Evolutionary conservation across 2,797 vertebrate genomes (phyloP).

Genomic region (Sebastes jordani): DNA sequence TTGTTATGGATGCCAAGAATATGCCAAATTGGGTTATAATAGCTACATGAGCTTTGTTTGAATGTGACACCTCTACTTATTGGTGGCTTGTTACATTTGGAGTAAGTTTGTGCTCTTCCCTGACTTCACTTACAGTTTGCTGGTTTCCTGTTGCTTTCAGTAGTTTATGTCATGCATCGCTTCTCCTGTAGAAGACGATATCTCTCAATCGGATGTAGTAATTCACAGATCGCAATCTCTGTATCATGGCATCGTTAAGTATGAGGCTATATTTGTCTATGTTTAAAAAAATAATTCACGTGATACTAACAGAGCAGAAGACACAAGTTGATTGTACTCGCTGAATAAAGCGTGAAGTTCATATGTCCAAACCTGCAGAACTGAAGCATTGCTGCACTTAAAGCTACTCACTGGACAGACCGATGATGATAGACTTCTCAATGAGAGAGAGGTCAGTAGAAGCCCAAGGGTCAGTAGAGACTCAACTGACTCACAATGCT

Average conservation of each 20-base stretch:
- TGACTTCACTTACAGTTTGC: conserved; percentile 1
- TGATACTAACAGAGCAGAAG: neutral
- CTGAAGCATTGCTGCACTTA: neutral
- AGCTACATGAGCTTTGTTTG: neutral
- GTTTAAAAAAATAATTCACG: neutral
- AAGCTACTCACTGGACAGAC: conserved; percentile 14
- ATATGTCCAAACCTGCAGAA: neutral
- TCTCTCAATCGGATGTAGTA: neutral
- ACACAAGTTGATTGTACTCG: neutral
- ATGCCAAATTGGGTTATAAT: neutral
- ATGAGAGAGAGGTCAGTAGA: conserved; percentile 37
- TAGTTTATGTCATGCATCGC: neutral
- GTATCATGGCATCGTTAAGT: neutral
- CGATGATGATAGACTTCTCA: conserved; percentile 31
- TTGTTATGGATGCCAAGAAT: neutral
- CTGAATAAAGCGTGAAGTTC: neutral
- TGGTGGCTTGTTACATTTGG: neutral
- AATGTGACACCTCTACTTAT: neutral
- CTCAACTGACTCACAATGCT: conserved; percentile 54
- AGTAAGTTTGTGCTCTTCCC: neutral
- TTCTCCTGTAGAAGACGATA: neutral
- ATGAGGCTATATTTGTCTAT: neutral
- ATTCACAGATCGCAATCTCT: neutral
- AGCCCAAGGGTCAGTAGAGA: conserved; percentile 40
- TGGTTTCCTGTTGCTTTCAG: conserved; percentile 38